phyloP scores from a whole-genome alignment of 1,140 invertebrate species.

The Yoshiicerus persimilis region DNA sequence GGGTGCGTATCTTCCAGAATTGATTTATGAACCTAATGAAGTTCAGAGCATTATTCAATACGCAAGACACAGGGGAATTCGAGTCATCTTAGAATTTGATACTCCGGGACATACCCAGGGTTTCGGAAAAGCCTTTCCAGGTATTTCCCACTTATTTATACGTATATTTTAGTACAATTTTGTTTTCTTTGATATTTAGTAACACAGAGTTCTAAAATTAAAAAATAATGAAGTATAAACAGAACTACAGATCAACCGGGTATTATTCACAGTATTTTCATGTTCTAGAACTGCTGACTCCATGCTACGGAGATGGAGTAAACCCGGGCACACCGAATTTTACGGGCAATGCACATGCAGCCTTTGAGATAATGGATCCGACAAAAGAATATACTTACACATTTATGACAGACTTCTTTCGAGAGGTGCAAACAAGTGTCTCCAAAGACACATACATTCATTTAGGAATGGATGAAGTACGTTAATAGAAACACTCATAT shows the following conservation, averaged over 20 bases:
- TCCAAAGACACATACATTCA: constrained; percentile 71
- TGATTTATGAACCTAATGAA: constrained; percentile 59
- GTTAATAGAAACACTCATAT: constrained; percentile 60
- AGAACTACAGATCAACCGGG: too few relatives aligned
- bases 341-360: constrained; percentile 52
- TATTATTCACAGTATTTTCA: background rate
- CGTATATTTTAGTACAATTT: too few relatives aligned
- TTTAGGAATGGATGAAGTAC: constrained; percentile 67
- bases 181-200: too few relatives aligned
- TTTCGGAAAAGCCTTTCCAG: constrained; percentile 27
- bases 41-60: constrained; percentile 60
- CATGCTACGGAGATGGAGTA: constrained; percentile 56
- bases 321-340: constrained; percentile 45
- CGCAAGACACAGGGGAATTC: constrained; percentile 62
- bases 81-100: constrained; percentile 67
- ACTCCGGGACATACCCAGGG: constrained; percentile 58
- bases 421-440: constrained; percentile 63
- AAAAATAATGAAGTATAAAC: too few relatives aligned
- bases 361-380: constrained; percentile 61
- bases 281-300: constrained; percentile 59
- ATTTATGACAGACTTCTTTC: constrained; percentile 62
- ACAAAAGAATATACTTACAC: constrained; percentile 55
- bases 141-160: background rate
- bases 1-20: constrained; percentile 33
- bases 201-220: too few relatives aligned